Evolutionary conservation across 2,113 vertebrate species (phyloP), one percentile per base, ranked within the genome.

Genomic region (Guaruba guarouba): DNA sequence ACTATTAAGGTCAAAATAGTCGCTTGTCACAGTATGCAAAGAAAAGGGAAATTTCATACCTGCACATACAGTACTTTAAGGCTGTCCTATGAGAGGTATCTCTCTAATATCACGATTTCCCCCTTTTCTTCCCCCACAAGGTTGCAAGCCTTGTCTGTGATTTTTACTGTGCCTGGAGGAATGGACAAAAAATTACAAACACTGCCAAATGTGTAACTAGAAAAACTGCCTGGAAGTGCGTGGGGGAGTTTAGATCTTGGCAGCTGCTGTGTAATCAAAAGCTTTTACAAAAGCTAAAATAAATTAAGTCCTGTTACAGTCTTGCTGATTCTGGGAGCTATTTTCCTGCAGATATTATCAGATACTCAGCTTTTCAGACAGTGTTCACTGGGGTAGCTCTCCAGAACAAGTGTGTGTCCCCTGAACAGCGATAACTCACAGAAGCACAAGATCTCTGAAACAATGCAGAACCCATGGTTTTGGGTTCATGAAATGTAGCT

Each of bases 281-380:
- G 43, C 78, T 94, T 89, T 96, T 76, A 94, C 74, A 90, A 85
- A 93, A 92, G 76, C 76, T 83, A 9, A 88, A 88, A 39, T 80
- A 93, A 55, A 87, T 95, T 79, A 74, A 88, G 73, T 41, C 61
- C 83, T 59, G 37, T 87, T 51, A 59, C 37, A 51, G 18, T 29
- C 43, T 90, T 4, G 4, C 66, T 92, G 79, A 79, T 87, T 71
- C 90, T 85, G 67, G 39, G 51, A 79, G 82, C 43, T 68, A 51
- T 51, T 79, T 63, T 93, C 90, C 62, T 87, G 69, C 81, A 89
- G 64, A 77, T 31, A 6, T 23, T 35, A 1, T 20, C 46, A 68
- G 70, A 11, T 52, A 37, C 69, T 83, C 73, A 69, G 44, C 39
- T 94, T 81, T 74, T 68, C 66, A 74, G 48, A 51, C 16, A 88